A percentile compares a stretch with the other conserved stretches of the same genome.
Evolutionary conservation across 1,140 invertebrate genomes (phyloP).

Genomic region (Octopus bimaculoides): DNA sequence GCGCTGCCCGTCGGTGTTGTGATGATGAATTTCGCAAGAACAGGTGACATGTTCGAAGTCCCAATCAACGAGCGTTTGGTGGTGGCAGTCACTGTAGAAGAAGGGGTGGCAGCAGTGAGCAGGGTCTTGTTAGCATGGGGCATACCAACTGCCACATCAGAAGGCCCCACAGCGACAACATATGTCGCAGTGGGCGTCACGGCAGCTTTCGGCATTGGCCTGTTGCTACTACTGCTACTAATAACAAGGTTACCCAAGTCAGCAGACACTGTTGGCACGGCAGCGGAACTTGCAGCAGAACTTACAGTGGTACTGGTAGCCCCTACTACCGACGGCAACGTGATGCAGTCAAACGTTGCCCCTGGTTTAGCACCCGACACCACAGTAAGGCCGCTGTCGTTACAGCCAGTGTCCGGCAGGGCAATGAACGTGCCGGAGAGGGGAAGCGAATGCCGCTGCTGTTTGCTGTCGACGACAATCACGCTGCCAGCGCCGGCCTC

Average conservation of each 20-base stretch:
- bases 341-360: no score
- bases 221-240: background rate
- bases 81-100: background rate
- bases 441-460: no score
- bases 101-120: background rate
- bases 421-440: no score
- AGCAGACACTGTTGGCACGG: background rate
- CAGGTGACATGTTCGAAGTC: slow-evolving; percentile 25
- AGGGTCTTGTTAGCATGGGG: background rate
- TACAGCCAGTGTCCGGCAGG: no score
- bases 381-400: no score
- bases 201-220: no score
- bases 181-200: background rate
- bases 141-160: background rate
- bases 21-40: slow-evolving; percentile 64
- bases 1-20: slow-evolving; percentile 28
- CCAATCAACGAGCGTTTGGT: slow-evolving; percentile 31
- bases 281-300: background rate
- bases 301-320: background rate
- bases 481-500: no score
- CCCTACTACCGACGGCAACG: background rate
- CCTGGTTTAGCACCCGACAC: no score
- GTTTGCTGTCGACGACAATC: no score
- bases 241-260: background rate
- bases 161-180: background rate